Evolutionary conservation across 2,797 vertebrate species (phyloP).

Genomic region (Etheostoma nigrum): DNA sequence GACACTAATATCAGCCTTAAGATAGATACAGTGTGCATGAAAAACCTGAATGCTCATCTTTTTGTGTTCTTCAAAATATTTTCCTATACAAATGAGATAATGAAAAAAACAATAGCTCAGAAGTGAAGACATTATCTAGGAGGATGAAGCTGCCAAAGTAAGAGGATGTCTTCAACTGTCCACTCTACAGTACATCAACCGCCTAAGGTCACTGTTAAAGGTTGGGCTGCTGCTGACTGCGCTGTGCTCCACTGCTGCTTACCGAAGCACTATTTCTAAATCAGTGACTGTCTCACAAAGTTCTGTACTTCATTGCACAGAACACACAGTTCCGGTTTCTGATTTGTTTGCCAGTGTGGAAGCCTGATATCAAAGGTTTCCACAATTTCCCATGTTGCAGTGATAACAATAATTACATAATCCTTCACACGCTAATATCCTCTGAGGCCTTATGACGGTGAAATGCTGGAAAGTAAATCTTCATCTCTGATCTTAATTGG

Average conservation of each 20-base stretch:
- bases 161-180: slow-evolving; percentile 33
- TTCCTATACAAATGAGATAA: background rate
- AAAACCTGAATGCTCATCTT: background rate
- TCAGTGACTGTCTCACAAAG: slow-evolving; percentile 15
- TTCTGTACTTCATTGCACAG: slow-evolving; percentile 42
- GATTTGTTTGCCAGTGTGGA: slow-evolving; percentile 13
- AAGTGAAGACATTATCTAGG: background rate
- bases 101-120: background rate
- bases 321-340: slow-evolving; percentile 32
- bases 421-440: slow-evolving; percentile 43
- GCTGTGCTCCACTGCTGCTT: slow-evolving; percentile 53
- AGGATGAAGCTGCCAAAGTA: slow-evolving; percentile 20
- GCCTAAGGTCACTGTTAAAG: slow-evolving; percentile 66
- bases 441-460: slow-evolving; percentile 10
- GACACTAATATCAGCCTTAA: background rate
- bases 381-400: slow-evolving; percentile 17
- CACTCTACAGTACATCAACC: slow-evolving; percentile 41
- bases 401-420: slow-evolving; percentile 55
- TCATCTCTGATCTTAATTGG: slow-evolving; percentile 61
- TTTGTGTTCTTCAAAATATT: background rate
- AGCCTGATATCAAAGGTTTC: slow-evolving; percentile 34
- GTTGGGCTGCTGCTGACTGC: slow-evolving; percentile 67
- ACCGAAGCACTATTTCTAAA: slow-evolving; percentile 58
- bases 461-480: slow-evolving; percentile 49
- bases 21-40: background rate